These are phyloP conservation scores for Dolichomitus sp. DNA, from an alignment of 2,888 invertebrate genomes.

Conservation along the genomic window DNA sequence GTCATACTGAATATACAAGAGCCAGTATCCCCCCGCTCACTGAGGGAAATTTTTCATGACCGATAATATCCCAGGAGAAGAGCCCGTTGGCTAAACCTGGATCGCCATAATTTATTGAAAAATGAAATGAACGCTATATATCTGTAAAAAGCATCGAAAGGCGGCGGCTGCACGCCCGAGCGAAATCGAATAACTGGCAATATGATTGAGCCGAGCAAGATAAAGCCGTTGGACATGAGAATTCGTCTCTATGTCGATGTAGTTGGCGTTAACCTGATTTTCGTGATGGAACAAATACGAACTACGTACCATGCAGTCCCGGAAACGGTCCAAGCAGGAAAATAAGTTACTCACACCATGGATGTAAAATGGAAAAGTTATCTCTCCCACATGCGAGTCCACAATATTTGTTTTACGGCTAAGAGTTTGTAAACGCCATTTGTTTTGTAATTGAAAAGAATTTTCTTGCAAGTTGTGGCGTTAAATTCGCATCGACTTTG, in stretches of 20 bases:
- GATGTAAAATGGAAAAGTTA: conserved; percentile 17
- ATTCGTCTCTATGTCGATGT: conserved; percentile 29
- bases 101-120: conserved; percentile 57
- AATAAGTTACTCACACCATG: conserved; percentile 15
- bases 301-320: conserved; percentile 24
- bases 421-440: background rate
- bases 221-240: conserved; percentile 40
- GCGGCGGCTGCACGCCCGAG: conserved; percentile 40
- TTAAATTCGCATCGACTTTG: conserved; percentile 9
- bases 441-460: background rate
- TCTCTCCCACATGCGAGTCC: background rate
- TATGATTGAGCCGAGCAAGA: conserved; percentile 61
- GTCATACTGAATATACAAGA: conserved; percentile 37
- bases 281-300: conserved; percentile 38
- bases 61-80: conserved; percentile 39
- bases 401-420: background rate
- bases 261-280: conserved; percentile 50
- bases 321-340: conserved; percentile 33
- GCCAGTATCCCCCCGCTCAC: conserved; percentile 8
- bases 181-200: conserved; percentile 63
- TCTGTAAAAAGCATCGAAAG: conserved; percentile 1
- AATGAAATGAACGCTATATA: conserved; percentile 57
- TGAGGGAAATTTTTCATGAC: conserved; percentile 40
- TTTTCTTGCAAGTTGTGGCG: conserved; percentile 5
- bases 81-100: conserved; percentile 36